Base-by-base conservation (phyloP, 2,888 invertebrate genomes). In the Noctuana brunneofusca region DNA sequence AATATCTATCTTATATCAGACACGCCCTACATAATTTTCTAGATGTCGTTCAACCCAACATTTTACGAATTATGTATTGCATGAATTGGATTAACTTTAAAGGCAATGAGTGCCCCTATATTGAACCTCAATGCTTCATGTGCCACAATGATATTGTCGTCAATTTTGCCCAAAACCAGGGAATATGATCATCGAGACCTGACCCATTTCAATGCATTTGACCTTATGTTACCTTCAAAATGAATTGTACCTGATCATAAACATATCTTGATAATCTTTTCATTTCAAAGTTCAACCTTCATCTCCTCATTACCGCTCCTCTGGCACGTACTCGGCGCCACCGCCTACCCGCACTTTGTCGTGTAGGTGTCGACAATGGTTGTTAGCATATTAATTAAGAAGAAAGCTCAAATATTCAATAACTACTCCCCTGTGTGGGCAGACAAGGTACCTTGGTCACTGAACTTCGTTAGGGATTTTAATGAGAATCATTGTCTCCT, bases 331-430 rank as follows among this genome's bases (percentile, higher is more conserved):
- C 80, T 73, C 76, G 70, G 75, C 75, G 71, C 74, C 68, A 67
- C 74, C 81, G 75, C 85, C 82, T 49, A 54, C 80, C 54, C 27
- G 59, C 59, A 52, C 58, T 58, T 52, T 24, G 52, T 83, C 83
- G 71, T 68, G 89, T 89, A 83, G 89, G 89, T 80, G 87, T 82
- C 82, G 84, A 88, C 88, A 87, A 88, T 88, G 86, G 82, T 81
- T 85, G 82, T 87, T 87, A 86, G 87, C 87, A 88, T 89, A 87
- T 87, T 89, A 88, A 89, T 89, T 89, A 87, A 83, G 84, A 89
- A 86, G 88, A 89, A 88, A 89, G 87, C 79, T 77, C 81, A 84
- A 75, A 84, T 83, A 85, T 81, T 86, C 82, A 84, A 86, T 86
- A 81, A 68, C 65, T 53, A 57, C 56, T 56, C 56, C 59, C 56